Percentiles rank a stretch among this genome's conserved stretches.
These are phyloP conservation scores for Periplaneta americana DNA, from an alignment of 1,140 invertebrate genomes.

Conservation along the genomic window DNA sequence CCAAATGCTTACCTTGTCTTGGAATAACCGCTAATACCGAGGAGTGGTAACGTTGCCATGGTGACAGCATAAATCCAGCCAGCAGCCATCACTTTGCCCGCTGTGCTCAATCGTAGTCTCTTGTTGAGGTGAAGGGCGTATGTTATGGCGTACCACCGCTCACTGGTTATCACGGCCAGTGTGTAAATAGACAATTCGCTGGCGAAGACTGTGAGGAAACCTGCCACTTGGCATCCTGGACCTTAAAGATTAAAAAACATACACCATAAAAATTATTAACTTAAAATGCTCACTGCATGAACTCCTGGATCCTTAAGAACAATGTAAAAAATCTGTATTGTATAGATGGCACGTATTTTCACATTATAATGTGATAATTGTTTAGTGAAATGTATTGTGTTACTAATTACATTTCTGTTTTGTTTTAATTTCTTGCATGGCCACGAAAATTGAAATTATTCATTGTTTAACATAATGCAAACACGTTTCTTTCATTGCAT, in stretches of 20 bases:
- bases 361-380: too few relatives aligned
- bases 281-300: too few relatives aligned
- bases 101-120: conserved; percentile 57
- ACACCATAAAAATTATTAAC: too few relatives aligned
- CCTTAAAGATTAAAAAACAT: conserved; percentile 36
- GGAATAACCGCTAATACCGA: conserved; percentile 78
- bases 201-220: conserved; percentile 82
- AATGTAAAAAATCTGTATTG: too few relatives aligned
- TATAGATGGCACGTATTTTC: too few relatives aligned
- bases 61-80: conserved; percentile 70
- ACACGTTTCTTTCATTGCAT: too few relatives aligned
- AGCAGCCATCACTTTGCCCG: conserved; percentile 58
- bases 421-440: too few relatives aligned
- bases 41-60: conserved; percentile 68
- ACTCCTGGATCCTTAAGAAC: too few relatives aligned
- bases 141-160: conserved; percentile 83
- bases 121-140: conserved; percentile 75
- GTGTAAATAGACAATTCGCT: conserved; percentile 84
- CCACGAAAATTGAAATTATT: too few relatives aligned
- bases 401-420: too few relatives aligned
- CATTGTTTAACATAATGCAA: too few relatives aligned
- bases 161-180: conserved; percentile 78
- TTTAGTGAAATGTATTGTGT: too few relatives aligned
- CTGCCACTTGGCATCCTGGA: conserved; percentile 74
- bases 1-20: conserved; percentile 70